Base-by-base conservation (phyloP, 2,888 invertebrate species). In the Eupithecia dodoneata region DNA sequence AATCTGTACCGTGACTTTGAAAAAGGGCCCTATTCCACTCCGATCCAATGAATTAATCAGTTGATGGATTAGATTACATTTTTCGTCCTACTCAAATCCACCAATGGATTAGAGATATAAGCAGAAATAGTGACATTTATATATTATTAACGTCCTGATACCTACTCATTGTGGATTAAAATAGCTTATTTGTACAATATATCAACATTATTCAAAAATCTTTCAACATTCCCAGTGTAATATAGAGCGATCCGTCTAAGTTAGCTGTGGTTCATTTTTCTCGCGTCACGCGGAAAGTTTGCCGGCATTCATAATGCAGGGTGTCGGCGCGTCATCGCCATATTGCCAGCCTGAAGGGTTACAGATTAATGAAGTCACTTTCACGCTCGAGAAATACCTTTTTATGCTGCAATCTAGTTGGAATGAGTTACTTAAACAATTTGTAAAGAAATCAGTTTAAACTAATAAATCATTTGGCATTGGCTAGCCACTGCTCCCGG, bases 301-400 rank as follows among this genome's bases (percentile, higher is more conserved):
- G 86, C 89, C 87, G 85, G 88, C 94, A 95, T 95, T 90, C 94
- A 95, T 95, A 95, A 94, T 94, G 93, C 92, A 94, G 86, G 89
- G 86, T 89, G 94, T 95, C 94, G 93, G 90, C 94, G 90, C 94
- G 94, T 94, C 94, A 92, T 92, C 94, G 90, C 89, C 94, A 93
- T 93, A 93, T 92, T 92, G 91, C 90, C 84, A 86, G 78, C 77
- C 81, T 86, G 89, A 93, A 93, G 93, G 93, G 93, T 93, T 91
- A 85, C 84, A 83, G 90, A 91, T 92, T 92, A 92, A 92, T 92
- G 91, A 89, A 87, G 86, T 84, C 85, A 83, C 84, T 83, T 84
- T 66, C 30, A 76, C 81, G 82, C 44, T 81, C 80, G 81, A 83
- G 81, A 82, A 81, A 83, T 42, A 42, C 12, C 13, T 13, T 78